Percentiles rank a stretch among this genome's conserved stretches.
These are phyloP conservation scores for Atta colombica DNA, from an alignment of 1,140 invertebrate species.

Conservation along the genomic window DNA sequence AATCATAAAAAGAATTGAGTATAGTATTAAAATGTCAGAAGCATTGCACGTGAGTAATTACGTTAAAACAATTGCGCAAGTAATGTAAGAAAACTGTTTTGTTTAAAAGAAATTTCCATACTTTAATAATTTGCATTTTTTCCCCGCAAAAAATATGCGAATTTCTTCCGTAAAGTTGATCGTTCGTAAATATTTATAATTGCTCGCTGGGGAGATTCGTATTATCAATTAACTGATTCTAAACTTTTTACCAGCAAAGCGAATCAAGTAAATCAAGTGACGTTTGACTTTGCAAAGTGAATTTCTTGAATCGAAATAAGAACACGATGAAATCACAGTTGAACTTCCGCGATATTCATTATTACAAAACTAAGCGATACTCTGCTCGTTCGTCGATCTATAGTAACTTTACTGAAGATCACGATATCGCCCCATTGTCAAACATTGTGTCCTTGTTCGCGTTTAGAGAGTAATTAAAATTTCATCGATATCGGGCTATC, in stretches of 20 bases:
- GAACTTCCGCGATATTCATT: constrained; percentile 33
- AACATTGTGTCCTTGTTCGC: background rate
- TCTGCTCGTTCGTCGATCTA: background rate
- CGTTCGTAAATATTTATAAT: background rate
- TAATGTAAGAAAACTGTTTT: background rate
- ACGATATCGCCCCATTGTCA: constrained; percentile 13
- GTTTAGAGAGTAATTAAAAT: constrained; percentile 23
- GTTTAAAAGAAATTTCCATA: background rate
- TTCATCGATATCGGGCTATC: background rate
- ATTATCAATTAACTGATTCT: background rate
- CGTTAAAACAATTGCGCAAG: no score
- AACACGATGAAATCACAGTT: constrained; percentile 20
- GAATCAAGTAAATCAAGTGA: background rate
- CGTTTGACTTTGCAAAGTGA: constrained; percentile 31
- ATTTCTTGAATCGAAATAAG: constrained; percentile 34
- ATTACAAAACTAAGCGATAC: constrained; percentile 22
- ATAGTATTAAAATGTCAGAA: no score
- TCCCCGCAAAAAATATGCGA: background rate
- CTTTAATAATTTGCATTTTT: background rate
- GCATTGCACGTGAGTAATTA: no score
- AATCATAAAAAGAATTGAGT: no score
- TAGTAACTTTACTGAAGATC: constrained; percentile 9
- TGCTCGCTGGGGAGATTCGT: background rate
- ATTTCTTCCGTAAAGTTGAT: background rate
- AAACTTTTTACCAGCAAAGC: background rate